phyloP scores from a whole-genome alignment of 2,888 invertebrate species.

The Polyommatus iphigenia region DNA sequence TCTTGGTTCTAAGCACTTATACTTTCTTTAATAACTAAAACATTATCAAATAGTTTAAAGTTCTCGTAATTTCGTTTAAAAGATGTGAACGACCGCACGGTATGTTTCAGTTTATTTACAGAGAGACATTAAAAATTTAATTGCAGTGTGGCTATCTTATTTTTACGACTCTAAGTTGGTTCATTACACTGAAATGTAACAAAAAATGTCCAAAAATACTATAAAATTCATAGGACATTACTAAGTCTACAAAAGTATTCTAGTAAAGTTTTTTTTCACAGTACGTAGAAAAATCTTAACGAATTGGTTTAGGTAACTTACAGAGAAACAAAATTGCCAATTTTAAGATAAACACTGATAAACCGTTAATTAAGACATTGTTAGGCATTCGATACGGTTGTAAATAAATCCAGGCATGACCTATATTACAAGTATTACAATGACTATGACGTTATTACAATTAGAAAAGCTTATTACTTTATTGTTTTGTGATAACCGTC shows the following conservation, averaged over 20 bases:
- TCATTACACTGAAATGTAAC: constrained; percentile 11
- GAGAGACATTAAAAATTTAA: constrained; percentile 17
- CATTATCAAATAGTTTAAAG: constrained; percentile 1
- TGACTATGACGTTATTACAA: constrained; percentile 22
- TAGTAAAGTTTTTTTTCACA: not conserved
- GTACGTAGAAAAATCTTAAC: not conserved
- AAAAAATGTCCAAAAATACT: not conserved
- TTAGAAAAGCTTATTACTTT: constrained; percentile 21
- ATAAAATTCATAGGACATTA: not conserved
- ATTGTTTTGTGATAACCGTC: constrained; percentile 12
- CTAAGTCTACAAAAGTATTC: not conserved
- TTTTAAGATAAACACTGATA: not conserved
- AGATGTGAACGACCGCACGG: constrained; percentile 1
- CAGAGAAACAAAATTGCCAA: not conserved
- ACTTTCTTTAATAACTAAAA: not conserved
- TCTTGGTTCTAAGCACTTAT: not conserved
- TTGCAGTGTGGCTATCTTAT: constrained; percentile 9
- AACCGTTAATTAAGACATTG: constrained; percentile 11
- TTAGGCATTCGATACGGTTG: not conserved
- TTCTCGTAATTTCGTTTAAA: constrained; percentile 5
- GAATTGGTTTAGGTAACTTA: not conserved
- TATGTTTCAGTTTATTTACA: constrained; percentile 19
- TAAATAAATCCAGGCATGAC: not conserved
- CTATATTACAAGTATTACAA: constrained; percentile 16
- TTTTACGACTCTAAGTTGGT: constrained; percentile 1